Evolutionary conservation across 2,888 invertebrate species (phyloP).

Genomic region (Harmothoe impar): DNA sequence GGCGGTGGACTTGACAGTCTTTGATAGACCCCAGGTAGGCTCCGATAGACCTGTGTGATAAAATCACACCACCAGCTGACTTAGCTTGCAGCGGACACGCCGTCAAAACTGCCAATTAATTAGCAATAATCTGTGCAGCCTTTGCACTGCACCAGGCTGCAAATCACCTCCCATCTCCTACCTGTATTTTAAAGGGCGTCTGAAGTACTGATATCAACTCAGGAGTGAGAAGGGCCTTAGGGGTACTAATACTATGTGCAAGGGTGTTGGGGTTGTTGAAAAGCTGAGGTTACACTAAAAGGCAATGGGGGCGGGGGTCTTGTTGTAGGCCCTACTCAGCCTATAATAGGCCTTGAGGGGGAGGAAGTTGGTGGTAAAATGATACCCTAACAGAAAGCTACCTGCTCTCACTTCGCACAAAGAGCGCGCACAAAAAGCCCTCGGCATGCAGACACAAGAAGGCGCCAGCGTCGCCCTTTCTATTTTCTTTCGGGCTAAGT

Average conservation of each 20-base stretch:
- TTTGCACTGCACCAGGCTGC: background rate
- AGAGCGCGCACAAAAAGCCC: background rate
- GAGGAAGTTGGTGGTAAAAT: constrained; percentile 48
- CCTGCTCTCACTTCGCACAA: constrained; percentile 44
- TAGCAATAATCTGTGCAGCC: constrained; percentile 19
- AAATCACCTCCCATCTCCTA: constrained; percentile 7
- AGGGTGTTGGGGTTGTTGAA: background rate
- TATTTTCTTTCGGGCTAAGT: constrained; percentile 53
- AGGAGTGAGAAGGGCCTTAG: background rate
- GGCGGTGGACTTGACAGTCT: background rate
- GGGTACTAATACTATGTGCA: no score
- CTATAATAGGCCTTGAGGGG: constrained; percentile 40
- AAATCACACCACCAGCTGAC: background rate
- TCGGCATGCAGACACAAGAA: background rate
- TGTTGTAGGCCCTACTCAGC: background rate
- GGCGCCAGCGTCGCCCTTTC: background rate
- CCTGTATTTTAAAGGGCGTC: background rate
- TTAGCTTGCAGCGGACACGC: background rate
- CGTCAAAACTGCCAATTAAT: constrained; percentile 11
- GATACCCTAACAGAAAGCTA: constrained; percentile 30
- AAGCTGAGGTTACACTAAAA: constrained; percentile 14
- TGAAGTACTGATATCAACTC: background rate
- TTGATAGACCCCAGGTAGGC: background rate
- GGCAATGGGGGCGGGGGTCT: background rate
- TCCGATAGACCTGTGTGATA: background rate